phyloP scores from a whole-genome alignment of 1,140 invertebrate genomes.

The Magallana angulata region DNA sequence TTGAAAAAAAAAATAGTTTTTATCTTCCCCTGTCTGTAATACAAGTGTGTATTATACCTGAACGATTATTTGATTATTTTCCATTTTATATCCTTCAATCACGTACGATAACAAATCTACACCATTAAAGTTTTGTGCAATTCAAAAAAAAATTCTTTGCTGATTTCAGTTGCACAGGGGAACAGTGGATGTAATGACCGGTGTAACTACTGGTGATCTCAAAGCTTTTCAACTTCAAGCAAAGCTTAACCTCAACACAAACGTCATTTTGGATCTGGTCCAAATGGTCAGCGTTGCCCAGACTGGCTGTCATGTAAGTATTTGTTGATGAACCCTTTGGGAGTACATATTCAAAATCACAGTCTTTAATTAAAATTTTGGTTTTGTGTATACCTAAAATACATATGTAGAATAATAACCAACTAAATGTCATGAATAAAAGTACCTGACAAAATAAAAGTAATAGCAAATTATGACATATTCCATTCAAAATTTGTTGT shows the following conservation, averaged over 20 bases:
- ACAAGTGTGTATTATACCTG: no score
- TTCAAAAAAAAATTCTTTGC: no score
- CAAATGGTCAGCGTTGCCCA: constrained; percentile 38
- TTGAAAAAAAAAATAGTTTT: no score
- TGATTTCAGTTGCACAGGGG: no score
- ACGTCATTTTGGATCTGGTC: constrained; percentile 30
- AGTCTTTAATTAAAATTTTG: background rate
- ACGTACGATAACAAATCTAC: no score
- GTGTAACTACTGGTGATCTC: constrained; percentile 43
- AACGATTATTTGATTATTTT: no score
- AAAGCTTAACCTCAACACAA: constrained; percentile 36
- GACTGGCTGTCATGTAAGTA: constrained; percentile 48
- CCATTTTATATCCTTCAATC: no score
- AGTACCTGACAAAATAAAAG: background rate
- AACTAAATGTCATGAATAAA: background rate
- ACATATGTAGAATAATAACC: background rate
- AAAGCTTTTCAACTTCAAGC: constrained; percentile 45
- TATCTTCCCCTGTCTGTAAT: no score
- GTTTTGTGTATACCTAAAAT: background rate
- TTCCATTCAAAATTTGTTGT: background rate
- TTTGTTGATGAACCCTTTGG: background rate
- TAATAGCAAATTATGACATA: background rate
- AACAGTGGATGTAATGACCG: constrained; percentile 44
- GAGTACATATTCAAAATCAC: background rate
- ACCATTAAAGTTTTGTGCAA: no score